Evolutionary conservation across 2,797 vertebrate genomes (phyloP).

Genomic region (Parauchenoglanis punctatus): DNA sequence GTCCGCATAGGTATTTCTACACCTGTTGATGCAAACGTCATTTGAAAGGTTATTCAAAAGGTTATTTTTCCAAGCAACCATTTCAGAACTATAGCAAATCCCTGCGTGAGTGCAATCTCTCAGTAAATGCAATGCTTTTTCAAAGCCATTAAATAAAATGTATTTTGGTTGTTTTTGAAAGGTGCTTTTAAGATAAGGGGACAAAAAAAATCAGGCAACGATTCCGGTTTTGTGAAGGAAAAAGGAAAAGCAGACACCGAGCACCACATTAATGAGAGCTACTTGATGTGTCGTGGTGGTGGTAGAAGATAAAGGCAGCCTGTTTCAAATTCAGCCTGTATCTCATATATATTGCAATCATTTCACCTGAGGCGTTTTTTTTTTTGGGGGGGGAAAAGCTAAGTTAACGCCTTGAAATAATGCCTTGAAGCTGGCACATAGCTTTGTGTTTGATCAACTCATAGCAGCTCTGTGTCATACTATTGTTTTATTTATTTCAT

Average conservation of each 20-base stretch:
- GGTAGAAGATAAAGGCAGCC: conserved; percentile 27
- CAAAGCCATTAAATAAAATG: background rate
- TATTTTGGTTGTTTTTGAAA: background rate
- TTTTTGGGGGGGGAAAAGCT: background rate
- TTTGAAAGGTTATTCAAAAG: conserved; percentile 4
- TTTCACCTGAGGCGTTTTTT: background rate
- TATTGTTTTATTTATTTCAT: conserved; percentile 1
- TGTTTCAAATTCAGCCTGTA: conserved; percentile 27
- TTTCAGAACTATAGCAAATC: background rate
- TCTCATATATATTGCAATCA: conserved; percentile 18
- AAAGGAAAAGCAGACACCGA: background rate
- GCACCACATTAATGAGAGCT: background rate
- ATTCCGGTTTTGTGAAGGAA: background rate
- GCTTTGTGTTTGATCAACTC: conserved; percentile 28
- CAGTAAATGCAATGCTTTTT: background rate
- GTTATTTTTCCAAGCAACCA: background rate
- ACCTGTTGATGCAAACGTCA: conserved; percentile 17
- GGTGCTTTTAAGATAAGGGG: conserved; percentile 13
- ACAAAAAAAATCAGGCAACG: background rate
- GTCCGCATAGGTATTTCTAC: conserved; percentile 5
- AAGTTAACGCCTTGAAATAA: background rate
- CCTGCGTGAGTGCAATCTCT: background rate
- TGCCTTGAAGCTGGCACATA: background rate
- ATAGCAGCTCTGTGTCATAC: background rate
- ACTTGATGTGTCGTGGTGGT: conserved; percentile 14